phyloP scores from a whole-genome alignment of 2,888 invertebrate species.

The Cheilosia pagana region DNA sequence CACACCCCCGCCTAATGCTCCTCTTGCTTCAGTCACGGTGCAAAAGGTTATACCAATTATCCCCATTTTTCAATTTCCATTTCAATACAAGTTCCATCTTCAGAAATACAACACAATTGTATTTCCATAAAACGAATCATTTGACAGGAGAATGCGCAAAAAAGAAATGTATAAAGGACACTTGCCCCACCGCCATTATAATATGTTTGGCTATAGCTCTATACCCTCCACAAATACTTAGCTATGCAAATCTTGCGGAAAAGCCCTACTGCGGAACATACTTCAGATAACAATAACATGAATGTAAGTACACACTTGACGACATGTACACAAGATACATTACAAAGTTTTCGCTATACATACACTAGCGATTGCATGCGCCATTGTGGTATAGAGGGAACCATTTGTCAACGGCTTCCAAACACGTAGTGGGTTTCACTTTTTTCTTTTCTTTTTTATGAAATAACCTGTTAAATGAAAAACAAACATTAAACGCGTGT shows the following conservation, averaged over 20 bases:
- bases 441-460: neutral
- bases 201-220: neutral
- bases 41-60: conserved; percentile 6
- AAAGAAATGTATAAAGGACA: neutral
- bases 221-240: neutral
- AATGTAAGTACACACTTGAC: conserved; percentile 29
- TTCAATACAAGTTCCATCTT: conserved; percentile 10
- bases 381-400: neutral
- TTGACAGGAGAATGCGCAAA: neutral
- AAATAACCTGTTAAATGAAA: conserved; percentile 38
- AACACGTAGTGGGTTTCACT: neutral
- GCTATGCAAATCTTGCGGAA: conserved; percentile 23
- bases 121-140: neutral
- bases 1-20: no score
- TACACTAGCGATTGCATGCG: neutral
- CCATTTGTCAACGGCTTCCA: conserved; percentile 1
- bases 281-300: conserved; percentile 32
- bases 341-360: conserved; percentile 2
- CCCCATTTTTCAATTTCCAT: conserved; percentile 3
- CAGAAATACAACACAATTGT: neutral
- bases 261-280: conserved; percentile 22
- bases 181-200: neutral
- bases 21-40: no score
- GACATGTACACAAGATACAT: conserved; percentile 25
- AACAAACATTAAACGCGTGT: conserved; percentile 27